Base-by-base conservation (phyloP, 64 coral and sea anemone genomes). In the Acropora tenuis region DNA sequence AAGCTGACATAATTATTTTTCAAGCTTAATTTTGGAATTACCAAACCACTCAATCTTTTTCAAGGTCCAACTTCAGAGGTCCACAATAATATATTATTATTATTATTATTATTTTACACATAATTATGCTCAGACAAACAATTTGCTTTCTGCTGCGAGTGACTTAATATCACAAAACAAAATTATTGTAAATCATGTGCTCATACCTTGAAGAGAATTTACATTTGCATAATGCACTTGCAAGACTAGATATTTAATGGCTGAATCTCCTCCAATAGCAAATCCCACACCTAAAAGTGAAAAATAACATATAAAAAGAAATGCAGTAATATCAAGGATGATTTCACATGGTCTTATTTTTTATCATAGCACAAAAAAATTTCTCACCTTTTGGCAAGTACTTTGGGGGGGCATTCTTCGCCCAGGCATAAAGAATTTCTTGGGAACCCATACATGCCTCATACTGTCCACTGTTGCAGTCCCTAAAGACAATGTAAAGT, bases 381-480 rank as follows among this genome's bases (percentile, higher is more conserved):
- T 63, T 63, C 16, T 74, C 3, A 96, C 95, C 95, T 93, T 93
- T 93, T 1, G 95, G 95, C n/a, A 96, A 85, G 30, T 87, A 69
- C 86, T 84, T 96, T 17, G 86, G n/a, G 47, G 76, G 87, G 9
- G 95, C 95, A 93, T 96, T 69, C 80, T 93, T 96, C 0, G 91
- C 95, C 95, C 95, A 96, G 10, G 95, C 95, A 90, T 80, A 96
- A 53, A 96, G 46, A 87, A 96, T 96, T 66, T 83, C 90, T 80
- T 93, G 42, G 7, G 60, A 79, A 30, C 68, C 55, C 40, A 48
- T 43, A 43, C 95, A 96, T 68, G 92, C 90, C 61, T 15, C 73
- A 73, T 88, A 77, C 48, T 75, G 55, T 52, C 86, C 55, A 41
- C 69, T 76, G 53, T 91, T 46, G 50, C 95, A 96, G 52, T 93